phyloP scores from a whole-genome alignment of 2,797 vertebrate species.

The Rallus crepitans region DNA sequence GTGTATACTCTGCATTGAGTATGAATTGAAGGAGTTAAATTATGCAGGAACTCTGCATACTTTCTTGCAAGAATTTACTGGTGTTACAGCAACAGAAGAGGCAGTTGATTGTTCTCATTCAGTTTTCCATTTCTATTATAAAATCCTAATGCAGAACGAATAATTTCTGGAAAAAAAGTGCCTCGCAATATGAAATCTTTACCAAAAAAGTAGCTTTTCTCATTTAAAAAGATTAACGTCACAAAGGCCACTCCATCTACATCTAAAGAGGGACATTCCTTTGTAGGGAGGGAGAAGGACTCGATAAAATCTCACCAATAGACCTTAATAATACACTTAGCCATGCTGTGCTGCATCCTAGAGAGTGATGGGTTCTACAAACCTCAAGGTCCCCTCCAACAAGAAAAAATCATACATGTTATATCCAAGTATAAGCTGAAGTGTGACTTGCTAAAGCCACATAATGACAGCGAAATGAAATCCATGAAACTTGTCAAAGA shows the following conservation, averaged over 20 bases:
- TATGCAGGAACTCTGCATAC: conserved; percentile 4
- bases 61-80: background rate
- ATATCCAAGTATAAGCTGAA: background rate
- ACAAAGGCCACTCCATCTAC: background rate
- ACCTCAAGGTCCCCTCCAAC: background rate
- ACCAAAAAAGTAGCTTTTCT: background rate
- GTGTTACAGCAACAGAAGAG: background rate
- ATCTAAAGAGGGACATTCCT: background rate
- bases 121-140: conserved; percentile 10
- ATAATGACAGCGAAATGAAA: background rate
- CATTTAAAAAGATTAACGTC: background rate
- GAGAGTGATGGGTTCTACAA: background rate
- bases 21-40: background rate
- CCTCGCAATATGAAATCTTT: background rate
- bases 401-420: background rate
- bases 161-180: background rate
- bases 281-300: background rate
- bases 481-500: background rate
- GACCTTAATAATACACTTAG: background rate
- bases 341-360: background rate
- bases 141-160: background rate
- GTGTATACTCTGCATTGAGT: background rate
- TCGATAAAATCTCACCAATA: background rate
- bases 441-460: background rate
- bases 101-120: background rate